phyloP scores from a whole-genome alignment of 2,888 invertebrate species.

The Drosophila kambysellisi region DNA sequence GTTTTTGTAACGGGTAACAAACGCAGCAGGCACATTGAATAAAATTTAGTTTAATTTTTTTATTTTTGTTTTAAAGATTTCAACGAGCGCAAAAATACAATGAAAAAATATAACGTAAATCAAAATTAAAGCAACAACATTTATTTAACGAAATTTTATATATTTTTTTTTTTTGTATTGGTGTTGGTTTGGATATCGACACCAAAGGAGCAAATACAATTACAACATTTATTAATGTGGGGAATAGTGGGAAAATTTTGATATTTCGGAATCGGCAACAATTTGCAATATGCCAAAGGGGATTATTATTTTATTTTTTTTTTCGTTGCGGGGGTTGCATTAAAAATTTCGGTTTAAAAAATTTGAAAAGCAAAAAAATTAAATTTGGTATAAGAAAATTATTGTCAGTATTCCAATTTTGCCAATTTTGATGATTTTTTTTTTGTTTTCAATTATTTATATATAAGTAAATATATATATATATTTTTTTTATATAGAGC shows the following conservation, averaged over 20 bases:
- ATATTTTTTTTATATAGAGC: slow-evolving; percentile 71
- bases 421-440: slow-evolving; percentile 78
- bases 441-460: slow-evolving; percentile 70
- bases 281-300: slow-evolving; percentile 50
- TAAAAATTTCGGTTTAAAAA: slow-evolving; percentile 42
- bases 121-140: slow-evolving; percentile 77
- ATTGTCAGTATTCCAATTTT: slow-evolving; percentile 80
- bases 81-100: slow-evolving; percentile 77
- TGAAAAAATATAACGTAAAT: slow-evolving; percentile 44
- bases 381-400: slow-evolving; percentile 42
- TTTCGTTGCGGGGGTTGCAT: slow-evolving; percentile 48
- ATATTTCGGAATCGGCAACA: slow-evolving; percentile 49
- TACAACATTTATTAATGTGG: slow-evolving; percentile 78
- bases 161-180: slow-evolving; percentile 52
- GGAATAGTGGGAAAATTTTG: slow-evolving; percentile 40
- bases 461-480: slow-evolving; percentile 48
- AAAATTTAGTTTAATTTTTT: slow-evolving; percentile 42
- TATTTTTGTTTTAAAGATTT: slow-evolving; percentile 45
- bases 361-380: slow-evolving; percentile 48
- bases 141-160: slow-evolving; percentile 71
- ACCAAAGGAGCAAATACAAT: slow-evolving; percentile 79
- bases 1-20: slow-evolving; percentile 75
- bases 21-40: slow-evolving; percentile 79
- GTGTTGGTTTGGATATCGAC: slow-evolving; percentile 61
- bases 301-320: slow-evolving; percentile 12